Base-by-base conservation (phyloP, 2,113 vertebrate species). In the Podarcis muralis region DNA sequence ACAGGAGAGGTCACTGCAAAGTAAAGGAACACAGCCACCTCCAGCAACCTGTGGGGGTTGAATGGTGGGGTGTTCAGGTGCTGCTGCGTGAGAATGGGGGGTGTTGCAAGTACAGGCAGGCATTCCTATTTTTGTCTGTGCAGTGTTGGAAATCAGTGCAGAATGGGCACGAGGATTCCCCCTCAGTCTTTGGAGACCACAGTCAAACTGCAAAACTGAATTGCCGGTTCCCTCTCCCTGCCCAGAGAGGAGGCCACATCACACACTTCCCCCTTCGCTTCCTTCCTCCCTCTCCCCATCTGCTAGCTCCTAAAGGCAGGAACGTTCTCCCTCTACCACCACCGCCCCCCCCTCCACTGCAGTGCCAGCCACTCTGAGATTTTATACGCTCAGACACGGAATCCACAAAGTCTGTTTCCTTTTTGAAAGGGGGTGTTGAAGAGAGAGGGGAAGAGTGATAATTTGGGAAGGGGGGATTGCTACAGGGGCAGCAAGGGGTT, bases 221-320 rank as follows among this genome's bases (percentile, higher is more conserved):
- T 76, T 40, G 32, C 71, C 11, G 3, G 5, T 11, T 59, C 32
- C 1, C n/a, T 62, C 25, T 30, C 53, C 35, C 74, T 25, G n/a
- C 27, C 27, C 30, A 48, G 43, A 35, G 71, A 35, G 48, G 71
- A 85, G 53, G 22, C 71, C 71, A 30, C 74, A 30, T 13, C 32
- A 40, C 59, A 40, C 13, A 30, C 32, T 32, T 32, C 18, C 22
- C 75, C 27, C 74, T 30, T n/a, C 16, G 2, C 57, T 62, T 43
- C 27, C 27, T 74, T 20, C 78, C 23, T n/a, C 43, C 87, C 15
- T 71, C 68, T 68, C 12, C 30, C 59, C 62, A 71, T 57, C 88
- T 85, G 82, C 43, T 78, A 11, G 27, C 72, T 80, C 82, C 83
- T 43, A 77, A 35, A 83, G 72, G 87, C 59, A 84, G 74, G 74